phyloP scores from a whole-genome alignment of 2,888 invertebrate genomes.

The Pasiphila rectangulata region DNA sequence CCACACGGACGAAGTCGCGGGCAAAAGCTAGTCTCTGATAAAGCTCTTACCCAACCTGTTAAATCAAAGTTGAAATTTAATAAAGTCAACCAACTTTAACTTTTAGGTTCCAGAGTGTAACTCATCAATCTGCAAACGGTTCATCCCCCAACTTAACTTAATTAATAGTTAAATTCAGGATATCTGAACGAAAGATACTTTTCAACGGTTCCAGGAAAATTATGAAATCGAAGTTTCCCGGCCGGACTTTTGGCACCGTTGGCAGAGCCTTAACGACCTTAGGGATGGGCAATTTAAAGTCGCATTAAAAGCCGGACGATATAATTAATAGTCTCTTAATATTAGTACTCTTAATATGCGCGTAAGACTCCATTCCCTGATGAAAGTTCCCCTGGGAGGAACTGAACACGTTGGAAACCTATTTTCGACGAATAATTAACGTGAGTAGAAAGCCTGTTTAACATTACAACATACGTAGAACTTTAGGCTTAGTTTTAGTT shows the following conservation, averaged over 20 bases:
- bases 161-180: slow-evolving; percentile 23
- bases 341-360: too few species aligned
- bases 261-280: slow-evolving; percentile 25
- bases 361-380: too few species aligned
- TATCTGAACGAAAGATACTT: slow-evolving; percentile 23
- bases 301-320: slow-evolving; percentile 1
- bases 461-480: too few species aligned
- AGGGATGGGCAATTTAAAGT: background rate
- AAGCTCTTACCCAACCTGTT: background rate
- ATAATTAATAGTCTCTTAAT: too few species aligned
- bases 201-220: slow-evolving; percentile 24
- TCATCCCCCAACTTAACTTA: slow-evolving; percentile 22
- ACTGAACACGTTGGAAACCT: too few species aligned
- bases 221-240: slow-evolving; percentile 27
- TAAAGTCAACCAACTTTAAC: slow-evolving; percentile 7
- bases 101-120: too few species aligned
- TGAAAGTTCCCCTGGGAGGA: too few species aligned
- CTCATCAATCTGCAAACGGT: slow-evolving; percentile 10
- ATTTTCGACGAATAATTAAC: too few species aligned
- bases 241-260: slow-evolving; percentile 26
- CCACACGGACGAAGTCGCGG: too few species aligned
- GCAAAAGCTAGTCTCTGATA: too few species aligned
- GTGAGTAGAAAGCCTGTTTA: too few species aligned
- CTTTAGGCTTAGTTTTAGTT: too few species aligned
- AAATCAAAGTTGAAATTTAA: slow-evolving; percentile 10